A percentile compares a stretch with the other conserved stretches of the same genome.
Evolutionary conservation across 1,140 invertebrate genomes (phyloP).

Genomic region (Eriosoma lanigerum): DNA sequence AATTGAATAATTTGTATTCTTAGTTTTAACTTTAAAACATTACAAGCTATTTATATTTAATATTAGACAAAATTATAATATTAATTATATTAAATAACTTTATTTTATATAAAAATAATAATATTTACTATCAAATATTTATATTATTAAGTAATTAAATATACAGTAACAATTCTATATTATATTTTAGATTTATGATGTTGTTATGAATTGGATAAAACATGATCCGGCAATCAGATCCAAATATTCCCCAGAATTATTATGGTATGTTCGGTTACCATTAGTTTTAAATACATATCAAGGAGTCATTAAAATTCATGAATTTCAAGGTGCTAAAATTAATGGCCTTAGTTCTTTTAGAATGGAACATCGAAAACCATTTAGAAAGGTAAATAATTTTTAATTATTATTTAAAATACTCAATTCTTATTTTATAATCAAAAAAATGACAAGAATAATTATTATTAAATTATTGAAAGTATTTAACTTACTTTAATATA

Average conservation of each 20-base stretch:
- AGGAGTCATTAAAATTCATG: slow-evolving; percentile 4
- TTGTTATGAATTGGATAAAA: slow-evolving; percentile 42
- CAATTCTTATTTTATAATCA: too few relatives aligned
- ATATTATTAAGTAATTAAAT: too few relatives aligned
- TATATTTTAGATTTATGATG: slow-evolving; percentile 26
- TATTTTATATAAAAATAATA: too few relatives aligned
- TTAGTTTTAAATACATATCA: slow-evolving; percentile 37
- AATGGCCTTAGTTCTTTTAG: slow-evolving; percentile 30
- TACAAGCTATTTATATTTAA: too few relatives aligned
- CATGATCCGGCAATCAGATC: background rate
- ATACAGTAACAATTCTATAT: background rate
- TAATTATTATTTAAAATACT: background rate
- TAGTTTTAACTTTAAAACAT: too few relatives aligned
- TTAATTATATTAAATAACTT: too few relatives aligned
- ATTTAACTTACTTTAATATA: too few relatives aligned
- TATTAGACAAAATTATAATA: too few relatives aligned
- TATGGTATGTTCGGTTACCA: slow-evolving; percentile 34
- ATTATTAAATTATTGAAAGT: too few relatives aligned
- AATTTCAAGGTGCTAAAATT: slow-evolving; percentile 6
- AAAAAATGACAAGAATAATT: too few relatives aligned
- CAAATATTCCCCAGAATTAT: background rate
- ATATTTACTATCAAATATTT: too few relatives aligned
- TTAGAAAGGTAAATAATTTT: background rate
- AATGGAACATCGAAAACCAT: slow-evolving; percentile 32
- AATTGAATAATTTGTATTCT: background rate